Conservation (phyloP, 2,113 vertebrate species). For the Pimephales promelas region DNA sequence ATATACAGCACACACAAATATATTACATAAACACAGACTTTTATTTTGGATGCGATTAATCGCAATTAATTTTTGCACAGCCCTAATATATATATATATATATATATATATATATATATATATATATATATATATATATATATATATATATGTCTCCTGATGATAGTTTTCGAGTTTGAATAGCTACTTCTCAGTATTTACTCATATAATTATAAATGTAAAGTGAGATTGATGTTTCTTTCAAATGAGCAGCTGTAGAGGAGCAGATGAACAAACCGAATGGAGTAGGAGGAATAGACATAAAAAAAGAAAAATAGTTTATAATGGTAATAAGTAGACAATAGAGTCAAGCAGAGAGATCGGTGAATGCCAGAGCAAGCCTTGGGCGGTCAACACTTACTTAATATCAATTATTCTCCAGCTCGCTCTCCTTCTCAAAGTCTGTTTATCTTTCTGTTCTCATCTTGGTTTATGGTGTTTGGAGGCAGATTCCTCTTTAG, state of each 20-base stretch:
- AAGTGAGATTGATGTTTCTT: not conserved
- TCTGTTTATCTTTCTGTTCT: not conserved
- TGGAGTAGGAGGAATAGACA: not conserved
- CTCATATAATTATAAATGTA: constrained; percentile 5
- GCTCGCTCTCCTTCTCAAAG: constrained; percentile 7
- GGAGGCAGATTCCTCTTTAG: constrained; percentile 13
- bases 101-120: too few relatives aligned
- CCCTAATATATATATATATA: too few relatives aligned
- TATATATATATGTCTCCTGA: not conserved
- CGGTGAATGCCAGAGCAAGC: constrained; percentile 27
- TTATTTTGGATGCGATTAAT: too few relatives aligned
- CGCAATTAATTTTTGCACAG: too few relatives aligned
- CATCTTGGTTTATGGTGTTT: not conserved
- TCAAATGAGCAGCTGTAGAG: not conserved
- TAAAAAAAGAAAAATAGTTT: not conserved
- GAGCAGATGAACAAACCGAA: not conserved
- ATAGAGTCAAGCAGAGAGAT: constrained; percentile 6
- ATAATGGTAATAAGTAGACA: not conserved
- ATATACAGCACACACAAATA: too few relatives aligned
- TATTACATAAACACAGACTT: too few relatives aligned
- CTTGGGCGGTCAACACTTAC: not conserved
- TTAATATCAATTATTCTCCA: constrained; percentile 18
- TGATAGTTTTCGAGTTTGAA: not conserved
- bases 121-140: too few relatives aligned
- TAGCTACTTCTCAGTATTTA: not conserved